A percentile compares a stretch with the other conserved stretches of the same genome.
Evolutionary conservation across 1,140 invertebrate species (phyloP).

Genomic region (Stegodyphus dumicola): DNA sequence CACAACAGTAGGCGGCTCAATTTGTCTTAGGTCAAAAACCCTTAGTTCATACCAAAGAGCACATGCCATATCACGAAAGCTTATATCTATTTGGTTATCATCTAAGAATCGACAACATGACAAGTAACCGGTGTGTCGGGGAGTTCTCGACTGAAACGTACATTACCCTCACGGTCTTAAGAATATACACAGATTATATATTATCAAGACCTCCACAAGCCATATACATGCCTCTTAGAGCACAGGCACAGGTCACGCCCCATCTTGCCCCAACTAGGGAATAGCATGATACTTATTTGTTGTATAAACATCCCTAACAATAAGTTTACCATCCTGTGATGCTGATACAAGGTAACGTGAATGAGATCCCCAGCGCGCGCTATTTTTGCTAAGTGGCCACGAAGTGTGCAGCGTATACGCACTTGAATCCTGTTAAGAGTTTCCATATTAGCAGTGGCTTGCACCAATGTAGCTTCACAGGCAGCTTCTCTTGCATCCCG

Average conservation of each 20-base stretch:
- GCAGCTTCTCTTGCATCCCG: slow-evolving; percentile 97
- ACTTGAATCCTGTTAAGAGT: slow-evolving; percentile 97
- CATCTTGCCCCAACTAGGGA: slow-evolving; percentile 93
- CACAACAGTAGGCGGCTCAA: no score
- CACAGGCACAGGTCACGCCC: slow-evolving; percentile 99
- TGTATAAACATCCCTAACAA: slow-evolving; percentile 98
- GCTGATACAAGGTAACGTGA: slow-evolving; percentile 96
- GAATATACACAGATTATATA: slow-evolving; percentile 97
- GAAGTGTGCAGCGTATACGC: slow-evolving; percentile 93
- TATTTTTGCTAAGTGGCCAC: slow-evolving; percentile 98
- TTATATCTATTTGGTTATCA: slow-evolving; percentile 99
- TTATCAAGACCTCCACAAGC: slow-evolving; percentile 98
- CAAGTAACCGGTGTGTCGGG: slow-evolving; percentile 96
- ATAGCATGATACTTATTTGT: slow-evolving; percentile 98
- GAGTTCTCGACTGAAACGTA: slow-evolving; percentile 93
- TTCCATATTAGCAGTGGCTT: slow-evolving; percentile 93
- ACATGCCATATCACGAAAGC: slow-evolving; percentile 98
- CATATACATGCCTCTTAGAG: slow-evolving; percentile 95
- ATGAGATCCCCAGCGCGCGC: slow-evolving; percentile 99
- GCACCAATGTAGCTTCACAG: slow-evolving; percentile 93
- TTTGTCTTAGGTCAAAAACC: no score
- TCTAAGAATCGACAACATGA: slow-evolving; percentile 98
- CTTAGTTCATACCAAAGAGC: no score
- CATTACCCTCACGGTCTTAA: slow-evolving; percentile 97
- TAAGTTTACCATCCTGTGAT: slow-evolving; percentile 94